Evolutionary conservation across 2,888 invertebrate genomes (phyloP).

Genomic region (Pterostichus madidus): DNA sequence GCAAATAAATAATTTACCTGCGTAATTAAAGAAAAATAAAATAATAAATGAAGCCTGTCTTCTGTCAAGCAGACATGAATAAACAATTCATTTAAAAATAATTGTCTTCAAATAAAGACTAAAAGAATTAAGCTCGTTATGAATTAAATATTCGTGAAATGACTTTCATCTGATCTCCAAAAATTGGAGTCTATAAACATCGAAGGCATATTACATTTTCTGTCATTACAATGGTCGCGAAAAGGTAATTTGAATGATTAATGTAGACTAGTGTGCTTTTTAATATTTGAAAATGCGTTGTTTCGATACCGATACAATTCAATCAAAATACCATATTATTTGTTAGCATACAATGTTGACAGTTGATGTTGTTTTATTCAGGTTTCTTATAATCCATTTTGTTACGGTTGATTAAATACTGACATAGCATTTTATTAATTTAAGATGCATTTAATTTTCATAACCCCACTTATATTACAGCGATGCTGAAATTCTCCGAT

Average conservation of each 20-base stretch:
- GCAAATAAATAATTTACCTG: too few species aligned
- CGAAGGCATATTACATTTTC: neutral
- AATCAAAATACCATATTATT: slow-evolving; percentile 5
- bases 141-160: neutral
- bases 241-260: slow-evolving; percentile 12
- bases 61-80: neutral
- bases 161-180: neutral
- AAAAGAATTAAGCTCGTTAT: slow-evolving; percentile 4
- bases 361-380: neutral
- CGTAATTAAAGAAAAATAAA: neutral
- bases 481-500: neutral
- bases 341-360: neutral
- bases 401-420: neutral
- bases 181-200: neutral
- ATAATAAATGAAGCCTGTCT: neutral
- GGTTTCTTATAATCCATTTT: slow-evolving; percentile 2
- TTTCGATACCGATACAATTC: neutral
- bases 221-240: neutral
- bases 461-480: neutral
- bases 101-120: slow-evolving; percentile 21
- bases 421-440: neutral
- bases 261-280: slow-evolving; percentile 4
- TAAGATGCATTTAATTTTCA: neutral
- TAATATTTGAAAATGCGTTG: neutral
- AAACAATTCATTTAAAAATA: slow-evolving; percentile 17